Conservation (phyloP, 2,113 vertebrate species). For the Trochalopteron elliotii region DNA sequence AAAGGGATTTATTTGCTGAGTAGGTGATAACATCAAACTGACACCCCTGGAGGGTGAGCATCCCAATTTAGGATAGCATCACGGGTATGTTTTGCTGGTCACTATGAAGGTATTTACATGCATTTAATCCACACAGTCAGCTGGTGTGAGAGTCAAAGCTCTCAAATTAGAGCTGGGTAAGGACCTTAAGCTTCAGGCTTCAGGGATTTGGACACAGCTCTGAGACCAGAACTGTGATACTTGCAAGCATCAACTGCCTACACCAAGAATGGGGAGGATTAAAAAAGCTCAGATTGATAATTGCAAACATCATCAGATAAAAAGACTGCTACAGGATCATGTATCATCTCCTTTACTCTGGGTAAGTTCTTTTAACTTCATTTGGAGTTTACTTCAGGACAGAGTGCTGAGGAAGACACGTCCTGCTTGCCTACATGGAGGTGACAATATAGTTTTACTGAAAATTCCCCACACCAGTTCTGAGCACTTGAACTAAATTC, state of each 20-base stretch:
- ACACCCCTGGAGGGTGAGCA: slow-evolving; percentile 3
- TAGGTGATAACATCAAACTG: slow-evolving; percentile 34
- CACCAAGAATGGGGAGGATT: background rate
- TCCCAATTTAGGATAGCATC: slow-evolving; percentile 22
- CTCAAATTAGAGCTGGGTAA: slow-evolving; percentile 61
- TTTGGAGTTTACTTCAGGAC: background rate
- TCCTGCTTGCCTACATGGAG: background rate
- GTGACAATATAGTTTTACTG: background rate
- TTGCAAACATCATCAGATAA: background rate
- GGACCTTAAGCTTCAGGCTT: slow-evolving; percentile 32
- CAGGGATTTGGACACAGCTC: slow-evolving; percentile 6
- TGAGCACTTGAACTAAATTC: background rate
- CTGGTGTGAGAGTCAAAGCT: slow-evolving; percentile 58
- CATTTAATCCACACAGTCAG: slow-evolving; percentile 59
- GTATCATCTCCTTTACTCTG: background rate
- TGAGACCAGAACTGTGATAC: background rate
- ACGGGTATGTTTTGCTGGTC: slow-evolving; percentile 5
- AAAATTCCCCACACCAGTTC: background rate
- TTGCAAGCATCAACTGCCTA: background rate
- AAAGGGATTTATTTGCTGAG: background rate
- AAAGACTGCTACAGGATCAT: background rate
- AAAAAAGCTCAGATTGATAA: background rate
- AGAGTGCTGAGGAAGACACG: background rate
- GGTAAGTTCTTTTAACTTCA: background rate
- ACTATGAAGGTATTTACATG: slow-evolving; percentile 51